Base-by-base conservation (phyloP, 2,888 invertebrate genomes). In the Pandemis cinnamomeana region DNA sequence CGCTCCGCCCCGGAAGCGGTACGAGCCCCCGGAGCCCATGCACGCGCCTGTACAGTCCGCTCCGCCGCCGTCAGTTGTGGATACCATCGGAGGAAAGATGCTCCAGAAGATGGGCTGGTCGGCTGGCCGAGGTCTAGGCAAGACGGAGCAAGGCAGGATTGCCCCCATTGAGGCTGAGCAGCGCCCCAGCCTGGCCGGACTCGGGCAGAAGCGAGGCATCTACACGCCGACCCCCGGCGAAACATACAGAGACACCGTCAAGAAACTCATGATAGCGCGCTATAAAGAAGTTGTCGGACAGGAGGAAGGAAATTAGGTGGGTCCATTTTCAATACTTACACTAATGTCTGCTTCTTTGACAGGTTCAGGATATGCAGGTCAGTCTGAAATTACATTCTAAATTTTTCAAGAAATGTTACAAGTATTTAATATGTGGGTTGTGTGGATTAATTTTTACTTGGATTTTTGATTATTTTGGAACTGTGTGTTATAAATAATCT, bases 61-160 rank as follows among this genome's bases (percentile, higher is more conserved):
- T 15, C 91, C 93, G 0, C 96, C 88, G 95, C 97, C 76, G 95
- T 98, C 83, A 95, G 98, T 80, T 0, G 96, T 97, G 0, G 98
- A 98, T 80, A 99, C 99, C 82, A 98, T 99, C 75, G 99, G 99
- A 7, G 99, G 97, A 86, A 97, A 98, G 86, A 95, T 99, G 89
- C 89, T 99, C 78, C 99, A 99, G 90, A 99, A 98, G 91, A 99
- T 99, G 99, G 99, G 99, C 5, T 99, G 99, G 99, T 97, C 97
- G 7, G 98, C 98, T 87, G 99, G 99, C 0, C 97, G 98, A 93
- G 99, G 99, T 0, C 93, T 99, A 36, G 99, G 99, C 0, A 98
- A 97, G 87, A 95, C 96, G 71, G 98, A 98, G 86, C 99, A 99
- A 90, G 99, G 98, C 13, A 95, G 98, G 82, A 98, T 98, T 41